Percentiles rank a stretch among this genome's conserved stretches.
These are phyloP conservation scores for Chaetogeoica ovagalla DNA, from an alignment of 2,888 invertebrate species.

Conservation along the genomic window DNA sequence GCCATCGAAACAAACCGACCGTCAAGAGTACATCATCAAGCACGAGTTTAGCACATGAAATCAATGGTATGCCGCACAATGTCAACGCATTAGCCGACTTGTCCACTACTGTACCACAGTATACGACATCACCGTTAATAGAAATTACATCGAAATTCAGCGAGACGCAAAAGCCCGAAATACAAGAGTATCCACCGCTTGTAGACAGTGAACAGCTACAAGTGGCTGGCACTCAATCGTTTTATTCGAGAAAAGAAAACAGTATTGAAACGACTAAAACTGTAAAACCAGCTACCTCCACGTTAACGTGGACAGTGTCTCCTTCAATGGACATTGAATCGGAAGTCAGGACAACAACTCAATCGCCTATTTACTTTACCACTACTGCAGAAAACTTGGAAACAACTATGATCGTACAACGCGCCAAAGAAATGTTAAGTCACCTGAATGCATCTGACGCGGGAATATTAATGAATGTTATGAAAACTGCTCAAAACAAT, in stretches of 20 bases:
- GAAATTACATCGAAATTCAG: conserved; percentile 51
- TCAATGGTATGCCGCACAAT: conserved; percentile 57
- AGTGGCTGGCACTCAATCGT: conserved; percentile 57
- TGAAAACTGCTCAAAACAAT: conserved; percentile 71
- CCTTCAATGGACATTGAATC: not conserved
- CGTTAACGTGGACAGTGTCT: conserved; percentile 32
- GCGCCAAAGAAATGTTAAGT: conserved; percentile 76
- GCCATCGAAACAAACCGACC: conserved; percentile 2
- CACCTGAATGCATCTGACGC: conserved; percentile 75
- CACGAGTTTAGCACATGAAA: conserved; percentile 64
- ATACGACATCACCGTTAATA: conserved; percentile 53
- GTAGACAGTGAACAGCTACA: conserved; percentile 37
- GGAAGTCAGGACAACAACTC: conserved; percentile 4
- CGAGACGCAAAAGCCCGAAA: conserved; percentile 4
- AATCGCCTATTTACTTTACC: conserved; percentile 33
- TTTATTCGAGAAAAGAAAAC: conserved; percentile 56
- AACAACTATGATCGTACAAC: conserved; percentile 62
- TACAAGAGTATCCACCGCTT: conserved; percentile 29
- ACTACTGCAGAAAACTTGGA: conserved; percentile 45
- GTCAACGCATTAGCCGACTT: conserved; percentile 40
- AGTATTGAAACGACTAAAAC: conserved; percentile 5
- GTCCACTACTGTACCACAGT: conserved; percentile 42
- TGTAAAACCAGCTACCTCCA: conserved; percentile 21
- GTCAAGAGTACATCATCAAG: conserved; percentile 8
- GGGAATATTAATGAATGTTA: conserved; percentile 74